These are phyloP conservation scores for Oppia nitens DNA, from an alignment of 1,140 invertebrate genomes.

Conservation along the genomic window DNA sequence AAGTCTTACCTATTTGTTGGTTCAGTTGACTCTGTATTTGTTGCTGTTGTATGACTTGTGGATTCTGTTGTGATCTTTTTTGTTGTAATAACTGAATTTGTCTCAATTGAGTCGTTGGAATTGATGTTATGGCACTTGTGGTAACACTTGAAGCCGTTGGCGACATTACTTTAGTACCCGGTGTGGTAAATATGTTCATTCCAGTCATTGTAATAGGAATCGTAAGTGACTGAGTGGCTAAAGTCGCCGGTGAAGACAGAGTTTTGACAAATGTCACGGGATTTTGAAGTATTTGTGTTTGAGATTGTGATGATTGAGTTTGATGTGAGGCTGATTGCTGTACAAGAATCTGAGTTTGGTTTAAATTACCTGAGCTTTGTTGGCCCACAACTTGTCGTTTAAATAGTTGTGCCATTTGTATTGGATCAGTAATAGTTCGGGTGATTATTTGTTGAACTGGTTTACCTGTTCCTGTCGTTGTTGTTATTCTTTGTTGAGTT, in stretches of 20 bases:
- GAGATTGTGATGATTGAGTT: constrained; percentile 2
- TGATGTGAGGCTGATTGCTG: background rate
- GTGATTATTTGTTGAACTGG: constrained; percentile 27
- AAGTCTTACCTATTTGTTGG: background rate
- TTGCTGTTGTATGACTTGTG: constrained; percentile 38
- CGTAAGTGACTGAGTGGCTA: constrained; percentile 2
- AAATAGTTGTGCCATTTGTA: constrained; percentile 48
- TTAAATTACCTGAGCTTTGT: background rate
- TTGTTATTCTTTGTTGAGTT: constrained; percentile 22
- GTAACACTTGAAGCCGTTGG: constrained; percentile 31
- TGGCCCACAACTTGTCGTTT: constrained; percentile 31
- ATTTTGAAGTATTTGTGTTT: constrained; percentile 17
- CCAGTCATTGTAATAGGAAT: constrained; percentile 5
- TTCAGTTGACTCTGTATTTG: constrained; percentile 25
- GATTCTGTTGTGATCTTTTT: constrained; percentile 43
- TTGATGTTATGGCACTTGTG: constrained; percentile 28
- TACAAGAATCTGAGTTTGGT: background rate
- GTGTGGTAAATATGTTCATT: constrained; percentile 9
- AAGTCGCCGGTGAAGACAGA: background rate
- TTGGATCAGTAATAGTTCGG: constrained; percentile 35
- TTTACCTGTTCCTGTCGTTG: constrained; percentile 12
- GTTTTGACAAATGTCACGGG: constrained; percentile 5
- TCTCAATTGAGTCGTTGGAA: constrained; percentile 15
- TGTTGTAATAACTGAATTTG: constrained; percentile 26
- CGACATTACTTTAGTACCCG: background rate